Percentiles rank a stretch among this genome's conserved stretches.
These are phyloP conservation scores for Gari tellinella DNA, from an alignment of 2,888 invertebrate genomes.

Conservation along the genomic window DNA sequence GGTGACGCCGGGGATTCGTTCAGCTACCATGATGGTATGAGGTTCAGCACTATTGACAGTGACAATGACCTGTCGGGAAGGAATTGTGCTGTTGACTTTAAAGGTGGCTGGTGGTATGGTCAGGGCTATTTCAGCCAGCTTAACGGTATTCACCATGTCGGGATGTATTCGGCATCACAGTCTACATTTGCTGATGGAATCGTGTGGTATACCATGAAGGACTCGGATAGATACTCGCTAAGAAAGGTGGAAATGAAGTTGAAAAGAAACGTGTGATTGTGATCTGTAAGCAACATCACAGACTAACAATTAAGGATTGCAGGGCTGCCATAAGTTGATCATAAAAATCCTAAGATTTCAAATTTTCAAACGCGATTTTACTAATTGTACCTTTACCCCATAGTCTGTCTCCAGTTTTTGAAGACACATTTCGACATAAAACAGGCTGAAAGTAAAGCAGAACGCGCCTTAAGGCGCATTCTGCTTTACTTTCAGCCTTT, in stretches of 20 bases:
- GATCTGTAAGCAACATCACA: no score
- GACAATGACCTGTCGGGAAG: slow-evolving; percentile 82
- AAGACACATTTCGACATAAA: no score
- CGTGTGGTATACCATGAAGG: slow-evolving; percentile 80
- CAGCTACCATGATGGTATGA: slow-evolving; percentile 81
- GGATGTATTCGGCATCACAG: slow-evolving; percentile 76
- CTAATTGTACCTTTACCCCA: no score
- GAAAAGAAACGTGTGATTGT: slow-evolving; percentile 11
- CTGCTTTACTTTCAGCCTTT: no score
- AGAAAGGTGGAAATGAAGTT: slow-evolving; percentile 81
- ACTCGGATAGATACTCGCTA: slow-evolving; percentile 81
- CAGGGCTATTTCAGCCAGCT: slow-evolving; percentile 80
- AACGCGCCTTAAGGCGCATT: no score
- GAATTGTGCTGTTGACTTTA: slow-evolving; percentile 82
- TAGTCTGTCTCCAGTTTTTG: no score
- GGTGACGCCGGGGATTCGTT: slow-evolving; percentile 82
- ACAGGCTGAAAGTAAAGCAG: no score
- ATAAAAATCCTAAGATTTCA: no score
- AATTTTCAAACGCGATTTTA: no score
- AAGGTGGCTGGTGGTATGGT: slow-evolving; percentile 83
- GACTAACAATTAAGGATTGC: no score
- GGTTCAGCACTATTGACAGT: slow-evolving; percentile 82
- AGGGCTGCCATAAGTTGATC: no score
- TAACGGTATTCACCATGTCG: slow-evolving; percentile 81
- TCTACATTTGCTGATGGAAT: slow-evolving; percentile 76